Conservation (phyloP, 2,888 invertebrate species). For the Drosophila parthenogenetica region DNA sequence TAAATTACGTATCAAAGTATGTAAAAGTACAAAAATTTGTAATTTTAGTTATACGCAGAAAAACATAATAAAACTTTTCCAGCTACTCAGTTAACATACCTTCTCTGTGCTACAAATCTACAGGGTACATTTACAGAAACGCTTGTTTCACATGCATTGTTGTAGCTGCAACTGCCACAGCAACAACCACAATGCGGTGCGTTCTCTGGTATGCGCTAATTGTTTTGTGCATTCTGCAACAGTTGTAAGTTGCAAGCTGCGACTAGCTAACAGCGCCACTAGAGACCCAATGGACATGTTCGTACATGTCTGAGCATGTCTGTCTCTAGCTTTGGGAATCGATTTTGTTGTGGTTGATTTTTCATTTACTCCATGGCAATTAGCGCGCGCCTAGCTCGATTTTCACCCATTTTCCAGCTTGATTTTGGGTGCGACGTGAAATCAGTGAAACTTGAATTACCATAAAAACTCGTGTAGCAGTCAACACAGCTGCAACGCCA, state of each 20-base stretch:
- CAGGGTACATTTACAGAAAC: conserved; percentile 33
- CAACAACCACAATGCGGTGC: conserved; percentile 38
- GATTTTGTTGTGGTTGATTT: conserved; percentile 1
- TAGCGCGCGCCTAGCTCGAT: conserved; percentile 67
- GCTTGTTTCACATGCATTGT: conserved; percentile 63
- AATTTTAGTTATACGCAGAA: too few species aligned
- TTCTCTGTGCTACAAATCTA: not conserved
- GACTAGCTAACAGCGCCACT: conserved; percentile 23
- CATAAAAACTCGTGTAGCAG: conserved; percentile 80
- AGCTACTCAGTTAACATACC: not conserved
- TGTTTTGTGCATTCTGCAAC: conserved; percentile 63
- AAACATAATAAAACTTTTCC: too few species aligned
- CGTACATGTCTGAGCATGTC: conserved; percentile 31
- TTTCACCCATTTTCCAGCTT: conserved; percentile 54
- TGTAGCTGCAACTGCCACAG: conserved; percentile 13
- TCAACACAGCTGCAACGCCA: conserved; percentile 73
- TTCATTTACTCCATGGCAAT: conserved; percentile 50
- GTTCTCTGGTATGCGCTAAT: conserved; percentile 77
- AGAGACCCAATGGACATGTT: conserved; percentile 15
- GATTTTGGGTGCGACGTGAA: conserved; percentile 73
- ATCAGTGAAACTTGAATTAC: conserved; percentile 80
- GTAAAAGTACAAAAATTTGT: too few species aligned
- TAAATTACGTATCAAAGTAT: too few species aligned
- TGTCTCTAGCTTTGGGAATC: conserved; percentile 16
- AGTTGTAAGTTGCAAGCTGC: conserved; percentile 11